These are phyloP conservation scores for Apodemia duryi DNA, from an alignment of 2,888 invertebrate species.

Conservation along the genomic window DNA sequence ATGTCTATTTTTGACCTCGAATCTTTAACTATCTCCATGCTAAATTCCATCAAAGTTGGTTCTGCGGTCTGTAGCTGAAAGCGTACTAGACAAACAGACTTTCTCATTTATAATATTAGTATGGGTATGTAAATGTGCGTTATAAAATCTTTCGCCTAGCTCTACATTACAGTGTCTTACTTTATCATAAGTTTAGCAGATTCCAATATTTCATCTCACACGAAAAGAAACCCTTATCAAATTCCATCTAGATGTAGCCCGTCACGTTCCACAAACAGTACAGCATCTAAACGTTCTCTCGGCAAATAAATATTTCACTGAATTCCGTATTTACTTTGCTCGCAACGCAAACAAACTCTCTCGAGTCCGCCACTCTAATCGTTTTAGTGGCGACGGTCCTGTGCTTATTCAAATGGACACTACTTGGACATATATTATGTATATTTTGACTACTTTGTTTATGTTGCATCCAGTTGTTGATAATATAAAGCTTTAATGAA, in stretches of 20 bases:
- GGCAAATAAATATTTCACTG: constrained; percentile 32
- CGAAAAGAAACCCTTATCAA: constrained; percentile 30
- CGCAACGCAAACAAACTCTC: constrained; percentile 36
- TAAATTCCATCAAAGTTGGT: no score
- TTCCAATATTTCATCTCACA: constrained; percentile 21
- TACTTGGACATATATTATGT: constrained; percentile 12
- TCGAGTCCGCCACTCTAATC: constrained; percentile 32
- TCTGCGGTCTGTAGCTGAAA: no score
- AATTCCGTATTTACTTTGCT: constrained; percentile 36
- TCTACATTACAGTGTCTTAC: neutral
- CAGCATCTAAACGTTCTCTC: constrained; percentile 27
- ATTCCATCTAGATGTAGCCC: constrained; percentile 30
- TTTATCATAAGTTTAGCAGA: constrained; percentile 15
- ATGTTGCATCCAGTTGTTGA: neutral
- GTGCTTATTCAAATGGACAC: constrained; percentile 30
- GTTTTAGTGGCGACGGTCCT: constrained; percentile 32
- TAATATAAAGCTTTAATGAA: neutral
- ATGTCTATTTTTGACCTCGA: no score
- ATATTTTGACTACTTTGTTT: neutral
- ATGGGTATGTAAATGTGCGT: neutral
- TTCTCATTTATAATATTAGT: no score
- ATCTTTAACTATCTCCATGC: no score
- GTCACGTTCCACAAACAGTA: constrained; percentile 32
- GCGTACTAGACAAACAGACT: no score
- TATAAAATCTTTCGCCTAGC: constrained; percentile 12